Evolutionary conservation across 1,140 invertebrate species (phyloP).

Genomic region (Galleria mellonella): DNA sequence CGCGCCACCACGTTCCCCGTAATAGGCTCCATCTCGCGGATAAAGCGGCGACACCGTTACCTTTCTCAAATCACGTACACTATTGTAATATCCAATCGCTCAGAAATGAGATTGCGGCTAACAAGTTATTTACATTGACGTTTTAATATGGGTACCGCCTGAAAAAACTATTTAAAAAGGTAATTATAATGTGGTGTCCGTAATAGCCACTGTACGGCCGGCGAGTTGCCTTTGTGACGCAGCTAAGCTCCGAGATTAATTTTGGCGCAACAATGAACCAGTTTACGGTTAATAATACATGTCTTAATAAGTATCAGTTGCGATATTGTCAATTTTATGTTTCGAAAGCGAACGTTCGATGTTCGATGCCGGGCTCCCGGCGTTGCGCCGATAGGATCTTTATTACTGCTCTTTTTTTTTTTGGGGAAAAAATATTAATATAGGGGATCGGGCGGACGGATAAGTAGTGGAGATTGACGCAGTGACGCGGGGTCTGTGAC

Average conservation of each 20-base stretch:
- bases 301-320: conserved; percentile 56
- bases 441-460: conserved; percentile 57
- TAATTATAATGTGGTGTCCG: conserved; percentile 68
- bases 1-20: conserved; percentile 25
- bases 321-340: conserved; percentile 60
- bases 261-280: conserved; percentile 64
- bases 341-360: conserved; percentile 39
- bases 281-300: conserved; percentile 57
- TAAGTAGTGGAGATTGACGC: conserved; percentile 69
- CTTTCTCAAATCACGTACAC: conserved; percentile 72
- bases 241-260: conserved; percentile 70
- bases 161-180: conserved; percentile 73
- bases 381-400: conserved; percentile 47
- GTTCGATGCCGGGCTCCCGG: conserved; percentile 27
- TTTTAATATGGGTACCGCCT: conserved; percentile 66
- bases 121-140: conserved; percentile 75
- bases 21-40: conserved; percentile 66
- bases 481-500: conserved; percentile 64
- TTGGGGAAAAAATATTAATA: conserved; percentile 59
- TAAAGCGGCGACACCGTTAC: conserved; percentile 68
- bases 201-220: conserved; percentile 64
- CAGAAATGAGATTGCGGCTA: conserved; percentile 73
- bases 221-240: conserved; percentile 60
- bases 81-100: conserved; percentile 72
- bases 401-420: conserved; percentile 49